Evolutionary conservation across 2,113 vertebrate genomes (phyloP).

Genomic region (Dissostichus mawsoni): DNA sequence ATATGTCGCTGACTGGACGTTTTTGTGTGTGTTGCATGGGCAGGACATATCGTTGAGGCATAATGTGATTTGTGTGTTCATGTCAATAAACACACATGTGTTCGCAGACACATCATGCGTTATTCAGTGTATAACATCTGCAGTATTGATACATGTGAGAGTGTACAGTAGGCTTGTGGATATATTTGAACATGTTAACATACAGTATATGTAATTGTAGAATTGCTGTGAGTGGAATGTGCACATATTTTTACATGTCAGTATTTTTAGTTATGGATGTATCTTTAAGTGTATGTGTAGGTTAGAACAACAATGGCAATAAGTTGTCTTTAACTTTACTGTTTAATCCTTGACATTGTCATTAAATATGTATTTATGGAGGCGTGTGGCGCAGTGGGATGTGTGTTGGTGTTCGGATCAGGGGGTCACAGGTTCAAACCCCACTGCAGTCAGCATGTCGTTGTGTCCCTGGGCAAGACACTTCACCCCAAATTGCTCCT

Average conservation of each 20-base stretch:
- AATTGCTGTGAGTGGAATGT: background rate
- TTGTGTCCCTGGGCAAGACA: too few relatives aligned
- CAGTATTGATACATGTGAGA: background rate
- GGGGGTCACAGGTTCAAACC: too few relatives aligned
- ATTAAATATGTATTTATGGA: too few relatives aligned
- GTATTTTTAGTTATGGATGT: background rate
- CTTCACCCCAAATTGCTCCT: too few relatives aligned
- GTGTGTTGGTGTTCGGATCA: too few relatives aligned
- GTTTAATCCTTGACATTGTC: too few relatives aligned
- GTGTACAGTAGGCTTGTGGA: background rate
- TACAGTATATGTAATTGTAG: too few relatives aligned
- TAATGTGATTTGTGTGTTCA: background rate
- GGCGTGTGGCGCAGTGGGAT: too few relatives aligned
- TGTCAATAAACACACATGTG: background rate
- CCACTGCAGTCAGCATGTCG: too few relatives aligned
- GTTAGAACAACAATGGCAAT: too few relatives aligned
- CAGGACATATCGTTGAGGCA: background rate
- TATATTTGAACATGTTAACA: background rate
- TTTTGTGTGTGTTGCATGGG: slow-evolving; percentile 10
- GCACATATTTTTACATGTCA: background rate
- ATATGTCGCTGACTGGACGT: slow-evolving; percentile 55
- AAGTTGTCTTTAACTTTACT: too few relatives aligned
- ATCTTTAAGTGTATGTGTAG: background rate
- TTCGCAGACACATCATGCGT: background rate
- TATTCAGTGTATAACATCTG: background rate